These are phyloP conservation scores for Caenorhabditis sp. DNA, from an alignment of 2,888 invertebrate species.

Conservation along the genomic window DNA sequence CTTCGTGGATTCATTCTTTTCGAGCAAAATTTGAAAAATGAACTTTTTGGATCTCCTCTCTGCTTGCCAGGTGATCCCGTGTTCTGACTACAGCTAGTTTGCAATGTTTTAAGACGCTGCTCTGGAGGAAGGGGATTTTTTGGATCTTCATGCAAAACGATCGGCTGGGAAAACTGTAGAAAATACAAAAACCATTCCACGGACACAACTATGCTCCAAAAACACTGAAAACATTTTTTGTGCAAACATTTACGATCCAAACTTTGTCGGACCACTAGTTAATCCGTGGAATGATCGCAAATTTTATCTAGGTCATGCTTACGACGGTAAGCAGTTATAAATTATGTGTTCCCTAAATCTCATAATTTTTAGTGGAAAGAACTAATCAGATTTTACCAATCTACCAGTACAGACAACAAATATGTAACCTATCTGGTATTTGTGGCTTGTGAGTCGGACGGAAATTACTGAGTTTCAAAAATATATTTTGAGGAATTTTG, in stretches of 20 bases:
- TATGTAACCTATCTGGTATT: constrained; percentile 24
- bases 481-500: too few species aligned
- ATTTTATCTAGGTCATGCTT: constrained; percentile 8
- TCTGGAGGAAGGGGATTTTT: not conserved
- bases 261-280: constrained; percentile 26
- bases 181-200: too few species aligned
- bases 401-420: constrained; percentile 6
- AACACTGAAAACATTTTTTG: too few species aligned
- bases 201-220: too few species aligned
- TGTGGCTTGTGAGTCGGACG: constrained; percentile 13
- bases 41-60: not conserved
- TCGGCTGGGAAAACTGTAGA: too few species aligned
- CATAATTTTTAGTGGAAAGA: not conserved
- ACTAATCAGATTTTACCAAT: constrained; percentile 2
- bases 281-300: not conserved
- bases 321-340: not conserved
- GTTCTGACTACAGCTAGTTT: not conserved
- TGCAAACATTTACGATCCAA: too few species aligned
- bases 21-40: not conserved
- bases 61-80: constrained; percentile 22
- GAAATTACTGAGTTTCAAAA: too few species aligned
- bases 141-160: not conserved
- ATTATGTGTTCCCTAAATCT: not conserved
- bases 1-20: constrained; percentile 23
- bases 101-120: not conserved